These are phyloP conservation scores for Lutraria lutraria DNA, from an alignment of 2,888 invertebrate species.

Conservation along the genomic window DNA sequence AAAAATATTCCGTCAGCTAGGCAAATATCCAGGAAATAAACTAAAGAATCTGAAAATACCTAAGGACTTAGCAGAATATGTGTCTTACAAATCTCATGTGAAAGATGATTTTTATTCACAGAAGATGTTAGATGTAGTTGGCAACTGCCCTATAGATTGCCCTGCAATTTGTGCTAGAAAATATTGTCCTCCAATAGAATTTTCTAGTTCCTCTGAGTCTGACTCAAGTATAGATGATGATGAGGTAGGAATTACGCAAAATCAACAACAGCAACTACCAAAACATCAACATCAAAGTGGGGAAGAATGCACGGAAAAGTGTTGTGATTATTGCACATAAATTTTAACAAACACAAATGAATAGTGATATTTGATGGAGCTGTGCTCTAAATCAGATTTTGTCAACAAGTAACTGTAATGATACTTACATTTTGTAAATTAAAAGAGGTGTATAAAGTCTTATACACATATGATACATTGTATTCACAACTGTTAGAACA, in stretches of 20 bases:
- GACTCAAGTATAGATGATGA: conserved; percentile 72
- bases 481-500: too few species aligned
- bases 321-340: conserved; percentile 64
- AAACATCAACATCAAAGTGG: conserved; percentile 43
- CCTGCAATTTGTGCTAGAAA: conserved; percentile 73
- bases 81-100: conserved; percentile 77
- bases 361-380: too few species aligned
- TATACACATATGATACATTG: too few species aligned
- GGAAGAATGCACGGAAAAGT: conserved; percentile 30
- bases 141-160: conserved; percentile 83
- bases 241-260: conserved; percentile 36
- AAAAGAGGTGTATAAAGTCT: too few species aligned
- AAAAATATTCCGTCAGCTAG: conserved; percentile 75
- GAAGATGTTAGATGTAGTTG: conserved; percentile 68
- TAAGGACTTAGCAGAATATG: conserved; percentile 72
- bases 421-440: too few species aligned
- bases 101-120: conserved; percentile 75
- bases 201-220: conserved; percentile 77
- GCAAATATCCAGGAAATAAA: conserved; percentile 77
- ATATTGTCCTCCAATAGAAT: conserved; percentile 81
- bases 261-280: conserved; percentile 11
- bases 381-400: too few species aligned
- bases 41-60: conserved; percentile 77
- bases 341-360: too few species aligned
- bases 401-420: too few species aligned